Conservation (phyloP, 1,140 invertebrate genomes). For the Magallana ariakensis region DNA sequence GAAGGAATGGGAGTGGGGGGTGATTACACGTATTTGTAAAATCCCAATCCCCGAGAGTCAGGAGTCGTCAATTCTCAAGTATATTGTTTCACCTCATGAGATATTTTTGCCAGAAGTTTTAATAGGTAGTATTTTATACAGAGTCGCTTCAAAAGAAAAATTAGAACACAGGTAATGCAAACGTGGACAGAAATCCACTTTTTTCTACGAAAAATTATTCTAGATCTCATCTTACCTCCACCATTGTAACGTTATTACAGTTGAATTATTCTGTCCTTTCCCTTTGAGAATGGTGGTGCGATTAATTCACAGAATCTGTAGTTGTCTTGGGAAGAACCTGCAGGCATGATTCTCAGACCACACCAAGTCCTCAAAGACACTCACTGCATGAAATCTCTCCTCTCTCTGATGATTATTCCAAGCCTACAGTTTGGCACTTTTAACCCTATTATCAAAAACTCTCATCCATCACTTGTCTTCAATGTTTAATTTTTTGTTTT, state of each 20-base stretch:
- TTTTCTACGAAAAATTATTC: not conserved
- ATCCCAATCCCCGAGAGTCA: no score
- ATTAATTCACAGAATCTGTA: not conserved
- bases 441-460: not conserved
- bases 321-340: not conserved
- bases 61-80: no score
- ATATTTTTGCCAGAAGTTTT: no score
- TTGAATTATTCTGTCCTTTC: not conserved
- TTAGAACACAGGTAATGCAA: constrained; percentile 14
- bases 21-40: no score
- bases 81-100: no score
- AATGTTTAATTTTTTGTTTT: not conserved
- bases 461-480: not conserved
- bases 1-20: no score
- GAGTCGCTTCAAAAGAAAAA: constrained; percentile 36
- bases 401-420: not conserved
- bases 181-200: not conserved
- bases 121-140: constrained; percentile 21
- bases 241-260: not conserved
- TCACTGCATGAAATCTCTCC: not conserved
- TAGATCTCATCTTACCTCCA: not conserved
- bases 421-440: not conserved
- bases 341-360: not conserved
- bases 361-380: not conserved
- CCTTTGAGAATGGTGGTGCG: not conserved